phyloP scores from a whole-genome alignment of 2,113 vertebrate species.

The Hystrix cristata region DNA sequence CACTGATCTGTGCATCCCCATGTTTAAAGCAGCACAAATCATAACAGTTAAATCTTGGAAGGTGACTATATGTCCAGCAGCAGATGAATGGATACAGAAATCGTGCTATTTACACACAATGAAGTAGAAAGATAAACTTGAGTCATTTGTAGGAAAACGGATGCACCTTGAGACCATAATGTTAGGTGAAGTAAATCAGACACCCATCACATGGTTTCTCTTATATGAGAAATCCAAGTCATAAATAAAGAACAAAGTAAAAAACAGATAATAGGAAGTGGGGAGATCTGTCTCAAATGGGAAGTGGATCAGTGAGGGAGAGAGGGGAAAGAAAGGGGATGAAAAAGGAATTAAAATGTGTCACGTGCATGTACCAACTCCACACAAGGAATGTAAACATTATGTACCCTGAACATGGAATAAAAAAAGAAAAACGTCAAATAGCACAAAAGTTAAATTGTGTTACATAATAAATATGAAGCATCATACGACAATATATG shows the following conservation, averaged over 20 bases:
- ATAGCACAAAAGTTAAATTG: neutral
- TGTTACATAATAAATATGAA: slow-evolving; percentile 3
- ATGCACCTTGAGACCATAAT: neutral
- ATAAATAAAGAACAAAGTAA: neutral
- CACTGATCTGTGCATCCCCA: neutral
- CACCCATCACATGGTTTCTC: neutral
- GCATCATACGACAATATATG: neutral
- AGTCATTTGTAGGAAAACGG: neutral
- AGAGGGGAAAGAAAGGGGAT: neutral
- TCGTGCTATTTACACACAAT: neutral
- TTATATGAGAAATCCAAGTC: neutral
- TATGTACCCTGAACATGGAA: neutral
- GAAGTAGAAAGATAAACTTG: neutral
- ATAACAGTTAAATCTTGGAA: neutral
- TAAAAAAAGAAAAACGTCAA: slow-evolving; percentile 19
- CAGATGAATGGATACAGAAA: neutral
- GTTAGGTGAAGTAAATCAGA: neutral
- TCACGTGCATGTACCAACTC: neutral
- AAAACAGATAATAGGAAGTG: neutral
- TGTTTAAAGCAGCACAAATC: neutral
- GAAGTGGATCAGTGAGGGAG: neutral
- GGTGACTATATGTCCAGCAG: neutral
- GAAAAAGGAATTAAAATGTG: neutral
- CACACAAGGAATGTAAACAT: neutral
- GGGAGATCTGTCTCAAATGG: neutral